Evolutionary conservation across 2,888 invertebrate genomes (phyloP).

Genomic region (Patella caerulea): DNA sequence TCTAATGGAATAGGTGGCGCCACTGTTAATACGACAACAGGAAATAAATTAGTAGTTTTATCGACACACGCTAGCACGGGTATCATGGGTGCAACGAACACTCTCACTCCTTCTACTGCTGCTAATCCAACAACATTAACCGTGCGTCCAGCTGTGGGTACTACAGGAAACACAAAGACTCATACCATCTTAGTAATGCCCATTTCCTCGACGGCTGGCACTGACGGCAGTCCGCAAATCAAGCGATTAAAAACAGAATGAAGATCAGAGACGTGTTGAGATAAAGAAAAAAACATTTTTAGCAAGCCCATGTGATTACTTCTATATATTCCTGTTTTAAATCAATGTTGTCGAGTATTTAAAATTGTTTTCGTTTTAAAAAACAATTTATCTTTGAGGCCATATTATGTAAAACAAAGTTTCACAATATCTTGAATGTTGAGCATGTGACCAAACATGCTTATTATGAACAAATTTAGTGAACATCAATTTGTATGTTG

Average conservation of each 20-base stretch:
- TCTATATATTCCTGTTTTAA: no score
- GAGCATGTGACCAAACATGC: no score
- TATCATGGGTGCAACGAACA: slow-evolving; percentile 31
- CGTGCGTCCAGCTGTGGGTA: slow-evolving; percentile 51
- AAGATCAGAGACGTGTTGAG: background rate
- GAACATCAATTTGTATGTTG: no score
- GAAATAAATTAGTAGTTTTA: slow-evolving; percentile 58
- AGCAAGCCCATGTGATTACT: no score
- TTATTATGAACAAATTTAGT: no score
- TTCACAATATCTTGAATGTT: no score
- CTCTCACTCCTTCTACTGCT: slow-evolving; percentile 40
- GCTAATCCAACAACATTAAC: slow-evolving; percentile 54
- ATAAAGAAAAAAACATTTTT: no score
- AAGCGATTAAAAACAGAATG: slow-evolving; percentile 62
- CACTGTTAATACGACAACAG: slow-evolving; percentile 32
- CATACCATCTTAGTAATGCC: slow-evolving; percentile 67
- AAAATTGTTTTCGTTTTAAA: no score
- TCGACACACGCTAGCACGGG: slow-evolving; percentile 47
- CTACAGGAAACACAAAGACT: slow-evolving; percentile 48
- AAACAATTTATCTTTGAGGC: no score
- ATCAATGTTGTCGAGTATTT: no score
- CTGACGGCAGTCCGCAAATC: slow-evolving; percentile 48
- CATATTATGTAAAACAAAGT: no score
- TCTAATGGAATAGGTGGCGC: slow-evolving; percentile 41
- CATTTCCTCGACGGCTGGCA: slow-evolving; percentile 52